Evolutionary conservation across 53 echinoderm and acorn worm genomes (phyloP).

Genomic region (Hippasteria phrygiana): DNA sequence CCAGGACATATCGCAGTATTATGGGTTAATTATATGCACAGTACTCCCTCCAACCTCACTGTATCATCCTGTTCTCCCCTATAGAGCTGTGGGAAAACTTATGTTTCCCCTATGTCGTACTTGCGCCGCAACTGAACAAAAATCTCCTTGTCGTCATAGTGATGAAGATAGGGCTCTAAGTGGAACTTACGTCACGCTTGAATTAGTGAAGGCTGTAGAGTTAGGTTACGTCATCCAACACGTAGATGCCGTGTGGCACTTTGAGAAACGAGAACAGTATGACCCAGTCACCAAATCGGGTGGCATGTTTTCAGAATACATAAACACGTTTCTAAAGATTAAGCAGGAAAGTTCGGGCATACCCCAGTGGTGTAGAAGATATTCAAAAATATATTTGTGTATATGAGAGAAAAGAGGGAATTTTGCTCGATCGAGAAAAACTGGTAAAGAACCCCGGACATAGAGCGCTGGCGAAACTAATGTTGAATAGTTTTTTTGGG

Average conservation of each 20-base stretch:
- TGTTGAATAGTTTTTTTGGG: slow-evolving; percentile 85
- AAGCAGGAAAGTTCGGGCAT: slow-evolving; percentile 75
- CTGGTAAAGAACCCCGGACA: slow-evolving; percentile 73
- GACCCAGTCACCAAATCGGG: slow-evolving; percentile 52
- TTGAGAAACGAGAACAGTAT: slow-evolving; percentile 36
- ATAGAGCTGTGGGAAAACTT: slow-evolving; percentile 21
- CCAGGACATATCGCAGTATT: slow-evolving; percentile 22
- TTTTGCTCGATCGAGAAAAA: slow-evolving; percentile 54
- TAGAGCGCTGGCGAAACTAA: slow-evolving; percentile 72
- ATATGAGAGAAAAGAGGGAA: slow-evolving; percentile 66
- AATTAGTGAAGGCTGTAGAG: slow-evolving; percentile 66
- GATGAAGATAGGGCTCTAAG: slow-evolving; percentile 43
- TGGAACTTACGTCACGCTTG: slow-evolving; percentile 71
- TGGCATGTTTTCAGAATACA: slow-evolving; percentile 70
- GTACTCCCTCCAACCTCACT: slow-evolving; percentile 12
- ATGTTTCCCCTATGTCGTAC: slow-evolving; percentile 47
- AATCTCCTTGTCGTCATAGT: slow-evolving; percentile 56
- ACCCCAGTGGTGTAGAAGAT: slow-evolving; percentile 72
- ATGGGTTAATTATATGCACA: slow-evolving; percentile 42
- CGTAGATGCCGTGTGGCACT: slow-evolving; percentile 79
- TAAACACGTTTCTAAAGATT: slow-evolving; percentile 70
- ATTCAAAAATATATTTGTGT: slow-evolving; percentile 43
- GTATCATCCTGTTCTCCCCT: slow-evolving; percentile 43
- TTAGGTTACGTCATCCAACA: slow-evolving; percentile 61
- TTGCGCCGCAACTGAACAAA: slow-evolving; percentile 33